These are phyloP conservation scores for Drosophila prolongata DNA, from an alignment of 2,888 invertebrate species.

Conservation along the genomic window DNA sequence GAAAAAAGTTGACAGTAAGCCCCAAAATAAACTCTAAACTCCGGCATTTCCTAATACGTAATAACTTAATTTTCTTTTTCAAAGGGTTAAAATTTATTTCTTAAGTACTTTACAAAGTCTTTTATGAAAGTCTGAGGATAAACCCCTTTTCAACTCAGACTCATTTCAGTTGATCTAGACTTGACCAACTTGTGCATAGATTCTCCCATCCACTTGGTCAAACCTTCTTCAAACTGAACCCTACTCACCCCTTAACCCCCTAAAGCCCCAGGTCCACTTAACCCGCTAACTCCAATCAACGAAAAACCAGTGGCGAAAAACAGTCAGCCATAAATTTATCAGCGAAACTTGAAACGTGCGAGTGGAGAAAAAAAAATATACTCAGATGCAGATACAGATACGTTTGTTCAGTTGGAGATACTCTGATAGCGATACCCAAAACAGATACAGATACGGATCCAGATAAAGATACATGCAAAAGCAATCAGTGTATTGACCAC, in stretches of 20 bases:
- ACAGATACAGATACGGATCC: constrained; percentile 24
- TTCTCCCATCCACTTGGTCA: background rate
- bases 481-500: constrained; percentile 81
- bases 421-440: constrained; percentile 23
- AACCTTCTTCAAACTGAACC: constrained; percentile 14
- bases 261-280: constrained; percentile 9
- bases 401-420: constrained; percentile 22
- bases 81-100: background rate
- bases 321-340: constrained; percentile 41
- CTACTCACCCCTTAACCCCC: constrained; percentile 2
- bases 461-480: constrained; percentile 66
- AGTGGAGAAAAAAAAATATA: constrained; percentile 32
- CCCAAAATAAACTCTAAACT: too few species aligned
- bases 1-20: too few species aligned
- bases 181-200: constrained; percentile 18
- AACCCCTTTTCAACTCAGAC: constrained; percentile 7
- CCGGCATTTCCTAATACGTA: too few species aligned
- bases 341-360: constrained; percentile 48
- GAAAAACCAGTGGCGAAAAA: constrained; percentile 27
- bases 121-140: background rate
- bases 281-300: constrained; percentile 41
- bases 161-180: constrained; percentile 1
- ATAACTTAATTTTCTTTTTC: too few species aligned
- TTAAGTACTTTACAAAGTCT: background rate
- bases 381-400: constrained; percentile 12